Percentiles rank a stretch among this genome's conserved stretches.
Evolutionary conservation across 37 sponge, comb jelly and placozoan genomes (phyloP).

Genomic region (Spongilla lacustris): DNA sequence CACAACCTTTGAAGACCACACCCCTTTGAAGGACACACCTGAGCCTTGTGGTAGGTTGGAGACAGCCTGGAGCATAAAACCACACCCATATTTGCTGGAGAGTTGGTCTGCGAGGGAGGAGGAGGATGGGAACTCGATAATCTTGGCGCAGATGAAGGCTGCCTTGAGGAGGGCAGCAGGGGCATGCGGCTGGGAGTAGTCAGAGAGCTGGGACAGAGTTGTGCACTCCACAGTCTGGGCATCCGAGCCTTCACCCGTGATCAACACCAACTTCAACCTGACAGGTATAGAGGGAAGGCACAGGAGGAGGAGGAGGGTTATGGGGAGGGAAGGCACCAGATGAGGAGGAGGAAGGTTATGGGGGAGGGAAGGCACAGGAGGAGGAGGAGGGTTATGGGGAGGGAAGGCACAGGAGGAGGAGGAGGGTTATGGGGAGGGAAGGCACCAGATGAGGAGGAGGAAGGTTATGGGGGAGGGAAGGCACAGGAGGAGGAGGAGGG

Average conservation of each 20-base stretch:
- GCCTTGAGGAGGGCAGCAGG: slow-evolving; percentile 82
- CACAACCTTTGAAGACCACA: too few species aligned
- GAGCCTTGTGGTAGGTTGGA: slow-evolving; percentile 81
- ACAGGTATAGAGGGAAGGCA: not conserved
- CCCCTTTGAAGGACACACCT: slow-evolving; percentile 29
- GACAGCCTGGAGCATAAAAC: slow-evolving; percentile 62
- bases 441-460: not conserved
- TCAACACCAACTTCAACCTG: slow-evolving; percentile 39
- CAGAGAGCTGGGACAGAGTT: slow-evolving; percentile 65
- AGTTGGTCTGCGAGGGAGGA: slow-evolving; percentile 68
- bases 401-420: not conserved
- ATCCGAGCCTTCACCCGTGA: slow-evolving; percentile 42
- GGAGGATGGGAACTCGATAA: slow-evolving; percentile 73
- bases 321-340: not conserved
- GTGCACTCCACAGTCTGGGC: slow-evolving; percentile 50
- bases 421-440: not conserved
- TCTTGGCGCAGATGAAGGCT: slow-evolving; percentile 75
- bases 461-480: not conserved
- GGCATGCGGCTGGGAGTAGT: slow-evolving; percentile 86
- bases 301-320: not conserved
- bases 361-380: not conserved
- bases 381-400: not conserved
- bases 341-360: not conserved
- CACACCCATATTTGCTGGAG: slow-evolving; percentile 59
- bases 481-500: not conserved